These are phyloP conservation scores for Latrodectus elegans DNA, from an alignment of 2,888 invertebrate genomes.

Conservation along the genomic window DNA sequence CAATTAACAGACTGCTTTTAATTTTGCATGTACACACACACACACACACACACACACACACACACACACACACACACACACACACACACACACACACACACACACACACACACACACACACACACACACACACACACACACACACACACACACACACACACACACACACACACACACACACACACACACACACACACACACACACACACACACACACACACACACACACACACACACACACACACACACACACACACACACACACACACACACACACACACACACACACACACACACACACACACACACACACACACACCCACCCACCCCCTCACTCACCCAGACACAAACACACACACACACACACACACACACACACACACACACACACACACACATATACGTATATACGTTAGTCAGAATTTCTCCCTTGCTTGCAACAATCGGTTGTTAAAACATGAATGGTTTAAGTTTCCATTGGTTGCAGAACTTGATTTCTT, in stretches of 20 bases:
- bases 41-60: no score
- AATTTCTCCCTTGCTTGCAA: no score
- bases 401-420: no score
- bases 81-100: neutral
- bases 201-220: neutral
- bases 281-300: neutral
- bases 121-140: neutral
- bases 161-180: neutral
- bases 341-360: no score
- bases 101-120: neutral
- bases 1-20: no score
- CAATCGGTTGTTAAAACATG: no score
- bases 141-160: neutral
- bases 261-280: neutral
- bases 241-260: neutral
- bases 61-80: neutral
- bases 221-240: neutral
- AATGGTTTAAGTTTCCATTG: no score
- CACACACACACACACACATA: neutral
- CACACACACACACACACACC: no score
- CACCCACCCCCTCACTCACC: no score
- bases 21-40: no score
- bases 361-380: neutral
- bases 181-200: neutral
- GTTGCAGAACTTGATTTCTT: no score